These are phyloP conservation scores for Lycorma delicatula DNA, from an alignment of 1,140 invertebrate species.

Conservation along the genomic window DNA sequence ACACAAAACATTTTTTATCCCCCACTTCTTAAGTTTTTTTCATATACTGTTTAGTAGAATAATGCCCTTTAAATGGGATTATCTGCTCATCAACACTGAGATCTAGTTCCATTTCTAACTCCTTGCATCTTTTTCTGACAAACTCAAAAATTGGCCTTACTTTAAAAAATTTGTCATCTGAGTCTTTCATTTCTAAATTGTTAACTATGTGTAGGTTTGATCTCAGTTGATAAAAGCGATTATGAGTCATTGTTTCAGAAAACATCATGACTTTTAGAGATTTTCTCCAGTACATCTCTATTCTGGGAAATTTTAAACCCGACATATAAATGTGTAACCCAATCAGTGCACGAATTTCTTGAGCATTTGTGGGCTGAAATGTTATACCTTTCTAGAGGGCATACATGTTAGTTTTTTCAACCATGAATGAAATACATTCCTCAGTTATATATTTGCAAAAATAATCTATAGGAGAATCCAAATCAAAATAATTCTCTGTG, in stretches of 20 bases:
- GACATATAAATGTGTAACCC: background rate
- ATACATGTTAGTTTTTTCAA: constrained; percentile 9
- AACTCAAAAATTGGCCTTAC: constrained; percentile 28
- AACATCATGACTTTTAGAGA: background rate
- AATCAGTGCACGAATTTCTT: constrained; percentile 2
- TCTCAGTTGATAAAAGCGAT: constrained; percentile 25
- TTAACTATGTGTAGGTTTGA: constrained; percentile 26
- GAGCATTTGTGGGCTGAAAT: constrained; percentile 4
- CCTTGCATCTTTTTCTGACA: constrained; percentile 25
- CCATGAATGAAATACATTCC: constrained; percentile 1
- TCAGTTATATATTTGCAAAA: constrained; percentile 4
- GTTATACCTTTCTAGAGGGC: background rate
- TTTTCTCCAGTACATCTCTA: constrained; percentile 7
- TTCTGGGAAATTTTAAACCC: background rate
- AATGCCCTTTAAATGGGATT: constrained; percentile 26
- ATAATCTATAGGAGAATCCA: background rate
- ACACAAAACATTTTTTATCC: constrained; percentile 18
- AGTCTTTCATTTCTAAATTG: constrained; percentile 19
- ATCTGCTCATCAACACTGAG: constrained; percentile 32
- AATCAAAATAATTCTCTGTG: no score
- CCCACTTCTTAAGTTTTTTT: constrained; percentile 26
- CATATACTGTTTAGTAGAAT: constrained; percentile 26
- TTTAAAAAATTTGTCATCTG: constrained; percentile 30
- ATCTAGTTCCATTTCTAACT: constrained; percentile 23
- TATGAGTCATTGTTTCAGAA: constrained; percentile 9